Evolutionary conservation across 2,888 invertebrate species (phyloP), one percentile per base, ranked within the genome.

Genomic region (Microdon myrmicae): DNA sequence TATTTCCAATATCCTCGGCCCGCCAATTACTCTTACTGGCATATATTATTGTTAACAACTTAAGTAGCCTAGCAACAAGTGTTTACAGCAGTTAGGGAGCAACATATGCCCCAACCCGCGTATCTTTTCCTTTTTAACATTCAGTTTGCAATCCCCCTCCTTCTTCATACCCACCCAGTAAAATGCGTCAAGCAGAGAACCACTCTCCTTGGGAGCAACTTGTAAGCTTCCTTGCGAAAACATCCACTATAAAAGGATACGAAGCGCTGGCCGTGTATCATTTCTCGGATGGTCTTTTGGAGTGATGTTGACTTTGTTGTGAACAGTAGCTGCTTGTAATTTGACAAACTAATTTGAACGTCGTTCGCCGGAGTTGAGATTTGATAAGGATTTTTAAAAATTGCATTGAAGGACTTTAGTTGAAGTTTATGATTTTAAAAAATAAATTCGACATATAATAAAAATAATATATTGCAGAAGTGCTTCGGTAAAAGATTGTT

Each of bases 181-280:
- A 7, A 12, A 13, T 34, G 22, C 37, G 12, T 31, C 23, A 26
- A 23, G 26, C 34, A n/a, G 17, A 13, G 26, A 41, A 26, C 45
- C 49, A 60, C 47, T 47, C 56, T 20, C 38, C 14, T 23, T 9
- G 51, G 41, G 31, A 23, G 51, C 29, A 39, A 41, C 51, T 56
- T 51, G 58, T 51, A 61, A 67, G 49, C 25, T 53, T 34, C 66
- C 54, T 23, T 9, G 49, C 48, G 43, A 32, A 54, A 22, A n/a
- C 58, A 47, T 39, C 22, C 47, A 41, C 76, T 77, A 77, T 77
- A 77, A 78, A 77, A 78, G 75, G 78, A 74, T 74, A 72, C 70
- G 75, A 69, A 56, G 64, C 56, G 70, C 72, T 76, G 73, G 75
- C 74, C 74, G 72, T 72, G 66, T 67, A 72, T 73, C 78, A 78